Evolutionary conservation across 2,113 vertebrate species (phyloP).

Genomic region (Corythornis vintsioides): DNA sequence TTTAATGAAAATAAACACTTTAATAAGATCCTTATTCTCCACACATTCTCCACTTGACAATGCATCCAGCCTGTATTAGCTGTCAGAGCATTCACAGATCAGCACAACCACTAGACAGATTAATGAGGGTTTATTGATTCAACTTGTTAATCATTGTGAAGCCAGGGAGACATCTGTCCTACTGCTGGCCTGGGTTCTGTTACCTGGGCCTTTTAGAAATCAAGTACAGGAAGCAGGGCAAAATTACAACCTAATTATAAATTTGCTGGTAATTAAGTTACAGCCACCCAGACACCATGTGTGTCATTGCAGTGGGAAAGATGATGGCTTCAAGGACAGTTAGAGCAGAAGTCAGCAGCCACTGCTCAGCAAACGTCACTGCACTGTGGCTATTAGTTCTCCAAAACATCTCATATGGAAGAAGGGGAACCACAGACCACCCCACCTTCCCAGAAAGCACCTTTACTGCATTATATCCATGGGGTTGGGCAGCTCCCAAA

Average conservation of each 20-base stretch:
- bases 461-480: neutral
- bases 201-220: neutral
- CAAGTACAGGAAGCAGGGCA: neutral
- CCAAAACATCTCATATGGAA: neutral
- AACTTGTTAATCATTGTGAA: neutral
- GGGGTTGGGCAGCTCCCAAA: neutral
- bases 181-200: neutral
- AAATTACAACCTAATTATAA: neutral
- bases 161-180: neutral
- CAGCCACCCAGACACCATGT: neutral
- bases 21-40: neutral
- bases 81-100: neutral
- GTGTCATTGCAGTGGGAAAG: neutral
- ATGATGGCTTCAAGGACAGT: neutral
- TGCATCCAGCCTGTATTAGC: fast-evolving
- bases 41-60: neutral
- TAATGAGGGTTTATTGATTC: neutral
- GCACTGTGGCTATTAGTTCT: neutral
- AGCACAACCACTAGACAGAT: neutral
- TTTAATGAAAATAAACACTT: neutral
- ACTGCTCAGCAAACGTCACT: neutral
- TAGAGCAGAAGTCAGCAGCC: neutral
- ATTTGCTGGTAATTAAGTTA: neutral
- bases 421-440: neutral
- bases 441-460: neutral